These are phyloP conservation scores for Tricholauxania praeusta DNA, from an alignment of 2,888 invertebrate genomes.

Conservation along the genomic window DNA sequence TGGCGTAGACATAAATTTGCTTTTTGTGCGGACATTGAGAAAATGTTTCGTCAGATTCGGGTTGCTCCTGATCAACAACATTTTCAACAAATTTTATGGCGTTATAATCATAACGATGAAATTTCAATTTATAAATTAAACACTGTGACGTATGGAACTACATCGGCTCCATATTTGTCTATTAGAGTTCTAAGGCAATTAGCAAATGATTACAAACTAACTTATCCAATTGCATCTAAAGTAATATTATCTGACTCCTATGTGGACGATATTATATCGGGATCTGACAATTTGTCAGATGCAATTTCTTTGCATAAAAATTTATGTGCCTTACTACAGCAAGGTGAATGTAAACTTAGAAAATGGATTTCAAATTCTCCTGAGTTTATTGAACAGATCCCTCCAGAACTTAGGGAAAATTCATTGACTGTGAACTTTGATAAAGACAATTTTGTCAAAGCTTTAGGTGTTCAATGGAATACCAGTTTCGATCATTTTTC, in stretches of 20 bases:
- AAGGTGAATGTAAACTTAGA: no score
- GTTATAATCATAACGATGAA: conserved; percentile 9
- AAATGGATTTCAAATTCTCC: no score
- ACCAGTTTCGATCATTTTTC: conserved; percentile 32
- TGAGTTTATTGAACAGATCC: no score
- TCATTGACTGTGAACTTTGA: no score
- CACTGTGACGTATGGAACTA: conserved; percentile 38
- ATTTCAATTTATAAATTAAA: conserved; percentile 39
- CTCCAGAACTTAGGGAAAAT: no score
- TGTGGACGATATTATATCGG: conserved; percentile 39
- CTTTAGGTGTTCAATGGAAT: conserved; percentile 37
- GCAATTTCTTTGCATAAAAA: conserved; percentile 30
- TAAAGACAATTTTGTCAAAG: no score
- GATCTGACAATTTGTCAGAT: conserved; percentile 26
- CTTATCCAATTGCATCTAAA: conserved; percentile 26
- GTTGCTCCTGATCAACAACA: conserved; percentile 23
- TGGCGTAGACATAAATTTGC: conserved; percentile 37
- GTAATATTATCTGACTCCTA: conserved; percentile 36
- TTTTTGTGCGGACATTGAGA: conserved; percentile 41
- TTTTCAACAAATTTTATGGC: conserved; percentile 45
- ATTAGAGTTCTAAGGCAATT: conserved; percentile 37
- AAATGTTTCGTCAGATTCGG: conserved; percentile 43
- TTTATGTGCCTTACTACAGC: conserved; percentile 27
- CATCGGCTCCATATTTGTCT: conserved; percentile 33
- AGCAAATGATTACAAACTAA: conserved; percentile 24